Base-by-base conservation (phyloP, 2,797 vertebrate genomes). In the Botia kubotai region DNA sequence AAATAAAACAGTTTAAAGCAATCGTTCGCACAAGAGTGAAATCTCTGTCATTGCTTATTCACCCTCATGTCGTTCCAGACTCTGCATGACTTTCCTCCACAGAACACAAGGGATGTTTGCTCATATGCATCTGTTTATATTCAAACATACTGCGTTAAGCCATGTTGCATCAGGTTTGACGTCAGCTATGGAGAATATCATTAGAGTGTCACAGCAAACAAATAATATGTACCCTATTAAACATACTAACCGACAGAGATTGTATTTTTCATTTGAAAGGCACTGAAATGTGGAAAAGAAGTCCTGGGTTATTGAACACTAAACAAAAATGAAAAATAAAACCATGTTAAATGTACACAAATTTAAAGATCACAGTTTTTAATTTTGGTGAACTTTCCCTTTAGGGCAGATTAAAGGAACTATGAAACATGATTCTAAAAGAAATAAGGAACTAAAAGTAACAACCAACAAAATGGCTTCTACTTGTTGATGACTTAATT, bases 11-110 rank as follows among this genome's bases (percentile, higher is more conserved):
- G 39, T 43, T 60, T 26, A 57, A n/a, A 14, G 36, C 4, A 23
- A n/a, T 36, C 36, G 63, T n/a, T 39, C 7, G 36, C 33, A 1
- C 2, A n/a, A 66, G 16, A 66, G 3, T 36, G 52, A 66, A 0
- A 39, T n/a, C 7, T 63, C 33, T 66, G 63, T 66, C 63, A 66
- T 11, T 19, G 33, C 11, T 66, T 66, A 65, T 36, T 65, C 62
- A 36, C 29, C 62, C 62, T 17, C 13, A 13, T 65, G 62, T 33
- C 26, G 33, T 65, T 65, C 6, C 62, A 65, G 33, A 63, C 4
- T 12, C 13, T 7, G 14, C 14, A 29, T 21, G 6, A 29, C 13
- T 57, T 57, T 21, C n/a, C 21, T 63, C 12, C 26, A 63, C 29
- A 3, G 29, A 65, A 65, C 62, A 36, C 62, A 65, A 65, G 33